Evolutionary conservation across 2,113 vertebrate genomes (phyloP).

Genomic region (Corynorhinus townsendii): DNA sequence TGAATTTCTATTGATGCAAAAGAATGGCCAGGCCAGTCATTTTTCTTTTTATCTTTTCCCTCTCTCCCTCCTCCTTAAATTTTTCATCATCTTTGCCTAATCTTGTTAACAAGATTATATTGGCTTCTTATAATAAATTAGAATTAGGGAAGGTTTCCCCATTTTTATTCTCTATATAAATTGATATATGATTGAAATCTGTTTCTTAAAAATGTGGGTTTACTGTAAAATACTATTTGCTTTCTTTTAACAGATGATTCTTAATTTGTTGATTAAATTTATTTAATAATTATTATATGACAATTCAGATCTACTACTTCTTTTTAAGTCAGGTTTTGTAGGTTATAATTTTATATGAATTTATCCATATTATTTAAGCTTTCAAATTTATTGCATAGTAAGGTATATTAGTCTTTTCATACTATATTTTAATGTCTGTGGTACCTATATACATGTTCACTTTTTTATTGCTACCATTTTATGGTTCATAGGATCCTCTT

Average conservation of each 20-base stretch:
- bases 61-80: background rate
- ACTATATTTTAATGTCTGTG: background rate
- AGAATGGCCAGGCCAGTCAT: background rate
- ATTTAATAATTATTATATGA: background rate
- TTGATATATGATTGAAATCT: background rate
- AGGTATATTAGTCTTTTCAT: background rate
- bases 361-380: background rate
- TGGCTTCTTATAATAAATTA: background rate
- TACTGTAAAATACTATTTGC: background rate
- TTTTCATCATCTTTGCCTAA: background rate
- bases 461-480: background rate
- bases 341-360: background rate
- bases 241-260: background rate
- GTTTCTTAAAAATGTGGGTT: background rate
- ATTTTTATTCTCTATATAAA: slow-evolving; percentile 22
- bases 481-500: background rate
- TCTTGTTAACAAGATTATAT: background rate
- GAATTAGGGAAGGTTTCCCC: background rate
- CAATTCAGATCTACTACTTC: background rate
- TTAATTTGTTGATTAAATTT: background rate
- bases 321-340: background rate
- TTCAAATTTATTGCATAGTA: background rate
- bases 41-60: background rate
- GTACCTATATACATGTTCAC: background rate
- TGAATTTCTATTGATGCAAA: background rate